Conservation (phyloP, 2,797 vertebrate genomes). For the Gallinago stenura region DNA sequence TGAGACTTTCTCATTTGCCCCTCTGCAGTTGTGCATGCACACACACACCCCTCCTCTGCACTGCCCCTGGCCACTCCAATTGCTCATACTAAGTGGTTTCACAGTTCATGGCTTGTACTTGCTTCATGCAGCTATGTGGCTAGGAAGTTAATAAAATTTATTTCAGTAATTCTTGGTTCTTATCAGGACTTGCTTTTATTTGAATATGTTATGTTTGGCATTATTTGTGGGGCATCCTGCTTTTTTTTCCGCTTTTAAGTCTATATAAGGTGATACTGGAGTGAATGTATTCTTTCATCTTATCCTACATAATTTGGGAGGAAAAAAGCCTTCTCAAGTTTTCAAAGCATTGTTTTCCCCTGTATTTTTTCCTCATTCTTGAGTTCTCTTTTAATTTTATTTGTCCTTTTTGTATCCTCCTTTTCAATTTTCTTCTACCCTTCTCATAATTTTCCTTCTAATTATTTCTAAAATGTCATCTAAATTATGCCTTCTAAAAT, state of each 20-base stretch:
- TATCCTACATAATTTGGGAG: neutral
- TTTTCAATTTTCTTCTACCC: slow-evolving; percentile 4
- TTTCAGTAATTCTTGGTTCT: neutral
- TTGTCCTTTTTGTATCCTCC: neutral
- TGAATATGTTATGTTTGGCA: neutral
- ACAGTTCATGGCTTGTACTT: neutral
- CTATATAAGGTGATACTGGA: neutral
- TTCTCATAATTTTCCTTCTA: slow-evolving; percentile 12
- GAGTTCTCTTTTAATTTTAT: neutral
- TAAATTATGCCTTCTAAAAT: neutral
- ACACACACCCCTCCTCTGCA: neutral
- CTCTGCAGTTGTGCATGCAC: rapidly evolving
- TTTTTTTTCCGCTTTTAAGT: neutral
- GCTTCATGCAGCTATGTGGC: neutral
- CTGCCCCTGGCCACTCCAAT: neutral
- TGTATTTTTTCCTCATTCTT: neutral
- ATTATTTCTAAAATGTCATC: slow-evolving; percentile 37
- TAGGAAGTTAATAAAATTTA: neutral
- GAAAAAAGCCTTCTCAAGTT: neutral
- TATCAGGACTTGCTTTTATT: neutral
- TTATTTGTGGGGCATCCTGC: neutral
- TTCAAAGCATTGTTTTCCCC: neutral
- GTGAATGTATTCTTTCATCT: neutral
- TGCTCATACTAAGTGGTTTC: neutral
- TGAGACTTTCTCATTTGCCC: neutral